phyloP scores from a whole-genome alignment of 2,888 invertebrate species.

The Drosophila antonietae region DNA sequence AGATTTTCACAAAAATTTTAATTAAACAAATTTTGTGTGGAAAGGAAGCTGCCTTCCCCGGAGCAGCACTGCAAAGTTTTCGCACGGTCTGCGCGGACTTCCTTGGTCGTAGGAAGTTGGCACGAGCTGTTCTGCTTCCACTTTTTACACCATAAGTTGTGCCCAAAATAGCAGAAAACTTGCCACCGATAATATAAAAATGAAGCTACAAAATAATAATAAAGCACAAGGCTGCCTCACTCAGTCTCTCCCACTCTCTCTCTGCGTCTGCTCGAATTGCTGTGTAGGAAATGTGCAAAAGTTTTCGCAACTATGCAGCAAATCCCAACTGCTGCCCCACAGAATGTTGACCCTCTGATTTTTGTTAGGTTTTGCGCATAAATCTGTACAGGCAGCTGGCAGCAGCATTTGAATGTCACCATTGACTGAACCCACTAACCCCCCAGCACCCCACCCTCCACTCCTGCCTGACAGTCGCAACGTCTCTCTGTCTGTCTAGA shows the following conservation, averaged over 20 bases:
- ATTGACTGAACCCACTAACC: conserved; percentile 6
- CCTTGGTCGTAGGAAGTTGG: conserved; percentile 72
- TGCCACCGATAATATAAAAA: conserved; percentile 69
- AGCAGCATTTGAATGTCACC: conserved; percentile 71
- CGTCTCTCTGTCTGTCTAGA: conserved; percentile 54
- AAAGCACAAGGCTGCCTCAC: conserved; percentile 33
- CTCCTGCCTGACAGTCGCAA: no score
- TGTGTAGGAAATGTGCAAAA: conserved; percentile 70
- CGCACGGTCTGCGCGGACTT: conserved; percentile 71
- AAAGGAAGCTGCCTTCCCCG: conserved; percentile 56
- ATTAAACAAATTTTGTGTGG: conserved; percentile 78
- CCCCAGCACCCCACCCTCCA: no score
- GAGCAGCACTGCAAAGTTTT: conserved; percentile 42
- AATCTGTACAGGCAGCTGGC: conserved; percentile 50
- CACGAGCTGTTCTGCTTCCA: conserved; percentile 64
- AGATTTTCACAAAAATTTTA: conserved; percentile 79
- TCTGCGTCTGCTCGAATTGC: not conserved
- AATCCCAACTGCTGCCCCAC: conserved; percentile 5
- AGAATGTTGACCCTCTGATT: conserved; percentile 33
- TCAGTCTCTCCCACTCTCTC: not conserved
- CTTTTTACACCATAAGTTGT: conserved; percentile 77
- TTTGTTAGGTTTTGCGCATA: conserved; percentile 50
- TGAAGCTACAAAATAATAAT: conserved; percentile 63
- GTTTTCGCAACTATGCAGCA: conserved; percentile 64
- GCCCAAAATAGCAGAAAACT: conserved; percentile 76